Conservation (phyloP, 2,113 vertebrate genomes). For the Chaetorhynchus papuensis region DNA sequence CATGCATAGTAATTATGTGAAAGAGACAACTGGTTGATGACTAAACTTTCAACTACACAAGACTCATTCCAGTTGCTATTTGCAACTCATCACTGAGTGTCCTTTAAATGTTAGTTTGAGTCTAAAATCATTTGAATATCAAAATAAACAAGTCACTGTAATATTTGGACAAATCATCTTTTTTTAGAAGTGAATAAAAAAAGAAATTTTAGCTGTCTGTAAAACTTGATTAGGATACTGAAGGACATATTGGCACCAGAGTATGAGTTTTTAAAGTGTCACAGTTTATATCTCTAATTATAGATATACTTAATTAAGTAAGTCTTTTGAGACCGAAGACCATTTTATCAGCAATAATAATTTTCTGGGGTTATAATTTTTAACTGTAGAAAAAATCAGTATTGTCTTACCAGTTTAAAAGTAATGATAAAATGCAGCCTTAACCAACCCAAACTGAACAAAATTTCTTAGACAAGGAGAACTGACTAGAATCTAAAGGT, state of each 20-base stretch:
- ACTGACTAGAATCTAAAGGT: not conserved
- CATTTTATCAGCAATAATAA: conserved; percentile 3
- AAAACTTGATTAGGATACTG: not conserved
- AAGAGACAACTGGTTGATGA: conserved; percentile 18
- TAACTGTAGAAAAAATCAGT: not conserved
- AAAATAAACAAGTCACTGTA: conserved; percentile 20
- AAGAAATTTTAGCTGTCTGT: not conserved
- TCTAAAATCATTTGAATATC: conserved; percentile 4
- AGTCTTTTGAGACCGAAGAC: not conserved
- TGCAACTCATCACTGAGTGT: conserved; percentile 6
- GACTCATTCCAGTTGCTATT: conserved; percentile 7
- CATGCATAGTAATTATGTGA: not conserved
- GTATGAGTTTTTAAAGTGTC: not conserved
- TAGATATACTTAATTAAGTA: conserved; percentile 10
- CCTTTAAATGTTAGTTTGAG: conserved; percentile 18
- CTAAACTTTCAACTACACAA: not conserved
- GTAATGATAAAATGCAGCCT: not conserved
- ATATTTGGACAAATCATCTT: conserved; percentile 13
- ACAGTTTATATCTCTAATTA: not conserved
- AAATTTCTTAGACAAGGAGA: not conserved
- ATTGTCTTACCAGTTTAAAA: not conserved
- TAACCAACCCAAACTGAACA: not conserved
- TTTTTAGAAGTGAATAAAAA: conserved; percentile 2
- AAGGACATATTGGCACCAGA: not conserved
- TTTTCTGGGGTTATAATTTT: conserved; percentile 17